Base-by-base conservation (phyloP, 2,113 vertebrate species). In the Ammodytes marinus region DNA sequence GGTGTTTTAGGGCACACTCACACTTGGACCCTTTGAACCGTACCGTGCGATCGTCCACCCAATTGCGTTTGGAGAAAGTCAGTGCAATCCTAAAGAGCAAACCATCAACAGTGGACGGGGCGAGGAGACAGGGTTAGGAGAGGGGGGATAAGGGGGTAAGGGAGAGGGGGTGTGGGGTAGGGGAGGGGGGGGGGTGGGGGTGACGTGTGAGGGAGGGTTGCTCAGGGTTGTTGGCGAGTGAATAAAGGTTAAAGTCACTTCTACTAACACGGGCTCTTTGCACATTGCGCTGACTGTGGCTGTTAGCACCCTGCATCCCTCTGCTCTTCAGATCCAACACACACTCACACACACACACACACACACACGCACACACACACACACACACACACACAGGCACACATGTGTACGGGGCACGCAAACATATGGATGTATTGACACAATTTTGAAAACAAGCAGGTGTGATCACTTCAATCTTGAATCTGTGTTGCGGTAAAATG, bases 211-310 rank as follows among this genome's bases (percentile, higher is more conserved):
- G 37, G 39, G 55, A 40, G 8, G 45, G 70, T 37, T 39, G 52
- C 17, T 35, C 0, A 0, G 49, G 54, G 77, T 75, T 75, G 60
- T 42, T 13, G 69, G 67, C 74, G 60, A 82, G 70, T 76, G 75
- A 80, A 85, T 76, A 79, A 82, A 92, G 87, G 93, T 94, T 92
- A 76, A 72, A 70, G 89, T 93, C 90, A 64, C 79, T 90, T 88
- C 61, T 59, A 65, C 79, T 89, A 91, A 93, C 74, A 74, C 74
- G 74, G 64, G 91, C 91, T 93, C 90, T 94, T 94, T 91, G 92
- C 93, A 93, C 92, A 84, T 93, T 89, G 55, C 39, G 5, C 50
- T 9, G 49, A 77, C 78, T 77, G 53, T 57, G 4, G 79, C 50
- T 93, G 90, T 93, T 93, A 93, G 88, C 90, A 87, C 89, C 47